Percentiles rank a stretch among this genome's conserved stretches.
Evolutionary conservation across 2,888 invertebrate genomes (phyloP).

Genomic region (Anaspis maculata): DNA sequence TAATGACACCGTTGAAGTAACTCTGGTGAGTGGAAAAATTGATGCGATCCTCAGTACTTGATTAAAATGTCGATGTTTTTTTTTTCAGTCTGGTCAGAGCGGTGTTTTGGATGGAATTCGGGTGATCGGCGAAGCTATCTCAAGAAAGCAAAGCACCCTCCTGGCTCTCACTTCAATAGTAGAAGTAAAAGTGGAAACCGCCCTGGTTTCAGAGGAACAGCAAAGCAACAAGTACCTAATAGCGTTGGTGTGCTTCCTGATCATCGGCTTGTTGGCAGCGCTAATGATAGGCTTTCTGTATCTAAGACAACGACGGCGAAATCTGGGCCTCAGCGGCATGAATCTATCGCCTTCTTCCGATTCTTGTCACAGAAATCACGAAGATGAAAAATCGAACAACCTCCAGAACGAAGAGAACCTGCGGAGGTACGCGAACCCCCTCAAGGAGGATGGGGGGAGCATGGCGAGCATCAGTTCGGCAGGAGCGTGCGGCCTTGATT

Average conservation of each 20-base stretch:
- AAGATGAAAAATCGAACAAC: constrained; percentile 86
- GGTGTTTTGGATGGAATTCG: constrained; percentile 50
- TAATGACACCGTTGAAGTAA: constrained; percentile 78
- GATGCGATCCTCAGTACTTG: no score
- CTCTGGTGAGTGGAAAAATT: constrained; percentile 55
- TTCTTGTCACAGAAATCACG: constrained; percentile 57
- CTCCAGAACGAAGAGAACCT: constrained; percentile 86
- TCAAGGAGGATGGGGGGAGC: constrained; percentile 51
- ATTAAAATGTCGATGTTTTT: no score
- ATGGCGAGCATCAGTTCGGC: constrained; percentile 33
- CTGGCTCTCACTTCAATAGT: constrained; percentile 63
- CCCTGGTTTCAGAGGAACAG: constrained; percentile 49
- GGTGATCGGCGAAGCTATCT: constrained; percentile 55
- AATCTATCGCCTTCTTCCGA: constrained; percentile 49
- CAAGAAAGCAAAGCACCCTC: constrained; percentile 51
- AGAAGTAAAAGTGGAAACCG: constrained; percentile 70
- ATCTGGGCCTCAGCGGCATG: constrained; percentile 46
- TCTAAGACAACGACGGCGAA: constrained; percentile 48
- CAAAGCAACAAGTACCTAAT: constrained; percentile 45
- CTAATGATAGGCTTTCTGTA: constrained; percentile 46
- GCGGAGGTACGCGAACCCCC: constrained; percentile 71
- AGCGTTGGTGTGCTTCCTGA: constrained; percentile 42
- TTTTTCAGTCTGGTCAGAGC: constrained; percentile 46
- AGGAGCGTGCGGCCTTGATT: constrained; percentile 33
- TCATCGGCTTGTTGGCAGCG: constrained; percentile 38